Percentiles rank a stretch among this genome's conserved stretches.
Evolutionary conservation across 2,888 invertebrate species (phyloP).

Genomic region (Drosophila rellima): DNA sequence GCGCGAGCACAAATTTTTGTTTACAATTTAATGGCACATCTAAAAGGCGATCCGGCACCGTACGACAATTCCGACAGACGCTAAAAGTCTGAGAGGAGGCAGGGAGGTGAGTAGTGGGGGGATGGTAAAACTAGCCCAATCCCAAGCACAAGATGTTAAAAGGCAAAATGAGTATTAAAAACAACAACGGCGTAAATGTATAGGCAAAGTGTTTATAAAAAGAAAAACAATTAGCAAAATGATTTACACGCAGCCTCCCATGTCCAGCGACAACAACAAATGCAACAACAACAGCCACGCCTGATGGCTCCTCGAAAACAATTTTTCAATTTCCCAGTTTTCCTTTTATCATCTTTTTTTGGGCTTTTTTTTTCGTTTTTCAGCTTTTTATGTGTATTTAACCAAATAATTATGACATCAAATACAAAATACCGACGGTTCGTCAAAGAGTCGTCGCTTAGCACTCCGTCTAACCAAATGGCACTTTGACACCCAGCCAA

Average conservation of each 20-base stretch:
- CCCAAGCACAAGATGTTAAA: conserved; percentile 41
- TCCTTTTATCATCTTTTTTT: conserved; percentile 30
- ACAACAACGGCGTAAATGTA: conserved; percentile 32
- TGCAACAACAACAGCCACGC: conserved; percentile 7
- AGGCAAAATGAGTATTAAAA: conserved; percentile 19
- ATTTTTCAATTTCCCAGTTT: conserved; percentile 58
- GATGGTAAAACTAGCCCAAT: conserved; percentile 16
- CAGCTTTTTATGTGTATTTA: conserved; percentile 60
- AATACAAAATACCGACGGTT: conserved; percentile 69
- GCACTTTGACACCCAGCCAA: conserved; percentile 57
- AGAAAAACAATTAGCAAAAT: conserved; percentile 76
- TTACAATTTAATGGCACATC: conserved; percentile 78
- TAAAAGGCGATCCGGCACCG: conserved; percentile 27
- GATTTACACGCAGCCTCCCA: conserved; percentile 80
- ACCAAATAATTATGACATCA: conserved; percentile 80
- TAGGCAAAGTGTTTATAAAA: conserved; percentile 47
- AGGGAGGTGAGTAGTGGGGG: too few relatives aligned
- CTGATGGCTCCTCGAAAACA: conserved; percentile 39
- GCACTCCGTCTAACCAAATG: conserved; percentile 52
- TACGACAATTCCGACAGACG: conserved; percentile 26
- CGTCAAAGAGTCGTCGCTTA: conserved; percentile 62
- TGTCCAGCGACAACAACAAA: conserved; percentile 50
- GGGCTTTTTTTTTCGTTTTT: conserved; percentile 3
- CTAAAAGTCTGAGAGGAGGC: conserved; percentile 21
- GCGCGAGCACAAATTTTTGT: conserved; percentile 46